Evolutionary conservation across 2,888 invertebrate species (phyloP).

Genomic region (Uloborus plumipes): DNA sequence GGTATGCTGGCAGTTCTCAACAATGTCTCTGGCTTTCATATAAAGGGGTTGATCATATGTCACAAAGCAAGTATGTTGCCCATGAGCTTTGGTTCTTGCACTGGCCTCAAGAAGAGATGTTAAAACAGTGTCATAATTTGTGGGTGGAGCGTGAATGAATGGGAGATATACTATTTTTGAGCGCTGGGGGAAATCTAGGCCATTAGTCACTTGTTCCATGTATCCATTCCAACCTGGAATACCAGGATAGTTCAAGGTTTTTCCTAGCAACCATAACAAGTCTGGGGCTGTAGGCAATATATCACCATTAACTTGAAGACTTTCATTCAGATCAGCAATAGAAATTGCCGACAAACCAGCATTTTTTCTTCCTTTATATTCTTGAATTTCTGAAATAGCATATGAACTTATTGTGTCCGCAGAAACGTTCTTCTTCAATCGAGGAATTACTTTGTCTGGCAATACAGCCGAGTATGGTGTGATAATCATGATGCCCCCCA

Average conservation of each 20-base stretch:
- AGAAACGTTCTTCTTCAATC: background rate
- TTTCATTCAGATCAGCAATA: background rate
- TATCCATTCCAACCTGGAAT: conserved; percentile 8
- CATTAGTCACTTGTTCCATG: conserved; percentile 5
- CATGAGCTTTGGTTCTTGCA: too few species aligned
- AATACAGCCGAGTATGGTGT: background rate
- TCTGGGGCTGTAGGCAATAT: conserved; percentile 3
- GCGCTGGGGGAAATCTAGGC: background rate
- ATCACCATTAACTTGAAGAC: background rate
- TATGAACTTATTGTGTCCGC: too few species aligned
- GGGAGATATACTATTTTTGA: conserved; percentile 11
- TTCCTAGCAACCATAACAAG: background rate
- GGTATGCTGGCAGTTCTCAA: too few species aligned
- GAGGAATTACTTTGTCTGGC: conserved; percentile 1
- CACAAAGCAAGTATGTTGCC: too few species aligned
- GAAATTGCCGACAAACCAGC: background rate
- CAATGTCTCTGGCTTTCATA: too few species aligned
- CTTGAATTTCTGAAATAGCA: too few species aligned
- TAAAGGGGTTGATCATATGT: too few species aligned
- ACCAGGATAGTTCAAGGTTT: background rate
- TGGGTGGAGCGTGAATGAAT: too few species aligned
- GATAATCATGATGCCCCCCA: conserved; percentile 19
- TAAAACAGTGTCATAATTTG: too few species aligned
- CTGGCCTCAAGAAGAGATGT: too few species aligned
- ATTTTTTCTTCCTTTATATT: too few species aligned